Conservation (phyloP, 2,113 vertebrate genomes). For the Aphyosemion australe region DNA sequence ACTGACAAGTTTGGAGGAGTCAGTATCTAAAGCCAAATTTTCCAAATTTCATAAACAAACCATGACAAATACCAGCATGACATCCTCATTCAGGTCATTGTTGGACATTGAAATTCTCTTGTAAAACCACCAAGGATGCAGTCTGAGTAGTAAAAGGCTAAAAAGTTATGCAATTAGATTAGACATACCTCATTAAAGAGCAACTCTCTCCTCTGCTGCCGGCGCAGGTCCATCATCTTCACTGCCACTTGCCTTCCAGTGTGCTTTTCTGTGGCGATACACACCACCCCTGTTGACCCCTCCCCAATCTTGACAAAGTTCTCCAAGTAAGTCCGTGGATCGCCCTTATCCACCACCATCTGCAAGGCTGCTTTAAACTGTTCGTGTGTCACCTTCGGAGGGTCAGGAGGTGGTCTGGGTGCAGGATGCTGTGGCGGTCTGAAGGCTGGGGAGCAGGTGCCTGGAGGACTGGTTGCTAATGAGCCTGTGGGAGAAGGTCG, state of each 20-base stretch:
- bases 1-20: neutral
- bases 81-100: conserved; percentile 5
- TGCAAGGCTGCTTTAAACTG: conserved; percentile 97
- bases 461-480: conserved; percentile 87
- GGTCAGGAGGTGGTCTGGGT: conserved; percentile 82
- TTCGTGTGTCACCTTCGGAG: conserved; percentile 90
- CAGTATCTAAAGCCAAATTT: too few species aligned
- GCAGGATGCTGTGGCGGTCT: conserved; percentile 84
- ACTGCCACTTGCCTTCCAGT: conserved; percentile 94
- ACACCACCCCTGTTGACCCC: conserved; percentile 96
- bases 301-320: conserved; percentile 97
- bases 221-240: conserved; percentile 98
- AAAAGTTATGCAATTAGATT: neutral
- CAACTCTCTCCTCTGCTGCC: conserved; percentile 95
- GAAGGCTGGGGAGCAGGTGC: conserved; percentile 90
- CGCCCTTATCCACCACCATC: conserved; percentile 97
- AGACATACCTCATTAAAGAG: conserved; percentile 94
- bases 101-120: neutral
- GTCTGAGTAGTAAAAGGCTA: neutral
- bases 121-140: neutral
- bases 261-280: conserved; percentile 94
- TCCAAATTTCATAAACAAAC: too few species aligned
- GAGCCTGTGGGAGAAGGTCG: conserved; percentile 91
- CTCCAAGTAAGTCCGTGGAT: conserved; percentile 90
- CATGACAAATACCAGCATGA: neutral